Base-by-base conservation (phyloP, 2,888 invertebrate genomes). In the Abscondita cerata region DNA sequence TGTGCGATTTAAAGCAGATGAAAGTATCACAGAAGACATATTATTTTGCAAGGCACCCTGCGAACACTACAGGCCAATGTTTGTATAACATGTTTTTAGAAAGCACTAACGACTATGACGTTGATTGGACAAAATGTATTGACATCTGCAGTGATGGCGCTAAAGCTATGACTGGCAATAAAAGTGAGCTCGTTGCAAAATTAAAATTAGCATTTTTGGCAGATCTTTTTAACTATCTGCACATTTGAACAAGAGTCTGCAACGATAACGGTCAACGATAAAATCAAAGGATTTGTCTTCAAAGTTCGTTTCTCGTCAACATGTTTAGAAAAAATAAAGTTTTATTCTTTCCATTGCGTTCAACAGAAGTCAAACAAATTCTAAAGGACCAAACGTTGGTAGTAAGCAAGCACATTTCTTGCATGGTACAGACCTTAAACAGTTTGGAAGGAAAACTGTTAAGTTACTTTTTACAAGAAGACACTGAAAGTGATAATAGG, bases 341-440 rank as follows among this genome's bases (percentile, higher is more conserved):
- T 60, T 54, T 60, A 67, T 59, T 66, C 59, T 57, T 69, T 69
- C 62, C 65, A 61, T 41, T 68, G 61, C 61, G 65, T 69, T 69
- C 70, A 68, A 72, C 68, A 66, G 69, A 59, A 71, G 60, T 64
- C 68, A 67, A 68, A 57, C 68, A n/a, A n/a, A n/a, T n/a, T n/a
- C n/a, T n/a, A n/a, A n/a, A n/a, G 67, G 65, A 68, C 64, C 68
- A 66, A 62, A 44, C 20, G 12, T 41, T 70, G 62, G 68, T 59
- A 64, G 70, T 72, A 69, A 52, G 33, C 31, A 53, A 68, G 70
- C 71, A 68, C 62, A 69, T 70, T 67, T 65, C 64, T 65, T 72
- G 71, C 69, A 72, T 71, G 70, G 69, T 69, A 68, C 68, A 67
- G 68, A 72, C 69, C 70, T 71, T 72, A 63, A 67, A 67, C 65